Percentiles rank a stretch among this genome's conserved stretches.
These are phyloP conservation scores for Zaprionus tsacasi DNA, from an alignment of 1,140 invertebrate species.

Conservation along the genomic window DNA sequence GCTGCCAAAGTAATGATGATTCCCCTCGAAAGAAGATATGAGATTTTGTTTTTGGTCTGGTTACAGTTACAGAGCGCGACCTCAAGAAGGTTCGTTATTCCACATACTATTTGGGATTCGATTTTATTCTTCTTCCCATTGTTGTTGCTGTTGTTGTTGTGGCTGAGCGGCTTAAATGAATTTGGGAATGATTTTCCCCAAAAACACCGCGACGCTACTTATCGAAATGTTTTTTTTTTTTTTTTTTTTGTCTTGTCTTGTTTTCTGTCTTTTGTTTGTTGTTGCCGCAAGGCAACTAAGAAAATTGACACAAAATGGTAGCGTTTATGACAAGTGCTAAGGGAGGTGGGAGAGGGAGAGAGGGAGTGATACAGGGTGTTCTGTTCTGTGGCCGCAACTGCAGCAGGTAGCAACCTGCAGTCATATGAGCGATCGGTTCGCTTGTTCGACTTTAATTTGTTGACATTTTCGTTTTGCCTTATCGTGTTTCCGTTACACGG, in stretches of 20 bases:
- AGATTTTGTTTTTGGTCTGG: not conserved
- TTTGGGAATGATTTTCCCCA: constrained; percentile 2
- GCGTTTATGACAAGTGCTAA: constrained; percentile 26
- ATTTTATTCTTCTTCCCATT: not conserved
- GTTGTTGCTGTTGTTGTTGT: constrained; percentile 1
- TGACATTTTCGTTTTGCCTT: constrained; percentile 49
- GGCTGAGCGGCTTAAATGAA: constrained; percentile 26
- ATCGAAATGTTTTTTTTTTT: constrained; percentile 14
- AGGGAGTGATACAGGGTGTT: not conserved
- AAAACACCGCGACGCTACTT: constrained; percentile 9
- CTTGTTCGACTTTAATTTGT: constrained; percentile 47
- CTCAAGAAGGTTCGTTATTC: not conserved
- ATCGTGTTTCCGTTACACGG: constrained; percentile 38
- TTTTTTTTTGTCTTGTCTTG: not conserved
- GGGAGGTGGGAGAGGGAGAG: not conserved
- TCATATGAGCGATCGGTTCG: constrained; percentile 31
- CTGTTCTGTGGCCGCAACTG: not conserved
- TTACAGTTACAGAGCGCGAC: not conserved
- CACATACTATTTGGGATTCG: not conserved
- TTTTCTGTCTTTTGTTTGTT: constrained; percentile 26
- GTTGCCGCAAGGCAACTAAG: constrained; percentile 23
- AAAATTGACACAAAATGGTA: constrained; percentile 37
- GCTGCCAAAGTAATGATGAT: not conserved
- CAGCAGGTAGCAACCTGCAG: constrained; percentile 19
- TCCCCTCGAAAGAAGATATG: not conserved